Conservation (phyloP, 2,888 invertebrate species). For the Falcaria lacertinaria region DNA sequence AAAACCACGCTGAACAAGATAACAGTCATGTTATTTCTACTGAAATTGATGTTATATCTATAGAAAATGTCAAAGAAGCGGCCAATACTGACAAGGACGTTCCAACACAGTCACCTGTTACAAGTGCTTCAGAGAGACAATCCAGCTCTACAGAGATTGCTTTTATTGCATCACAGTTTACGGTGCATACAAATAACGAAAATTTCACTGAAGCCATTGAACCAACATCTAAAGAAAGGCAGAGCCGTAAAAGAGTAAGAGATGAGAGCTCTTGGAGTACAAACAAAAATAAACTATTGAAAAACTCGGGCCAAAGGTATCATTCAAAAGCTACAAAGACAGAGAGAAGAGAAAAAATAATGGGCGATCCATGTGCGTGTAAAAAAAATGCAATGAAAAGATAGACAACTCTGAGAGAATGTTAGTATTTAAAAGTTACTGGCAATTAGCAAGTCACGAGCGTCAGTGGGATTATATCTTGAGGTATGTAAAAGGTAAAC, state of each 20-base stretch:
- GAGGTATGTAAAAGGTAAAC: slow-evolving; percentile 1
- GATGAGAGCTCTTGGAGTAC: slow-evolving; percentile 1
- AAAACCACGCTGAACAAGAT: too few relatives aligned
- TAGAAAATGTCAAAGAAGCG: too few relatives aligned
- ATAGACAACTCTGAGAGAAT: background rate
- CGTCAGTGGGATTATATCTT: slow-evolving; percentile 3
- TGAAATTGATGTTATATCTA: too few relatives aligned
- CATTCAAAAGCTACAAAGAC: background rate
- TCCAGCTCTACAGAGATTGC: too few relatives aligned
- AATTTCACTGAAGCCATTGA: background rate
- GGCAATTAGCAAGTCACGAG: slow-evolving; percentile 2
- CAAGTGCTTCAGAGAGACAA: too few relatives aligned
- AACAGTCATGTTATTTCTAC: too few relatives aligned
- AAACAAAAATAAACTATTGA: slow-evolving; percentile 3
- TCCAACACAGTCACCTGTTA: too few relatives aligned
- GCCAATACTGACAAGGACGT: too few relatives aligned
- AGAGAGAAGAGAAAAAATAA: slow-evolving; percentile 1
- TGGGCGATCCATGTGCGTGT: slow-evolving; percentile 4
- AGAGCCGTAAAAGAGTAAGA: slow-evolving; percentile 3
- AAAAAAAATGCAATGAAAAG: slow-evolving; percentile 1
- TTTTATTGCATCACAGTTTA: too few relatives aligned
- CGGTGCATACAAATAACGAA: too few relatives aligned
- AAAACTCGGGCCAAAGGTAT: background rate
- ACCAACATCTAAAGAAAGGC: background rate
- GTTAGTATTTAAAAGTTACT: slow-evolving; percentile 2